Evolutionary conservation across 2,797 vertebrate species (phyloP).

Genomic region (Valencia hispanica): DNA sequence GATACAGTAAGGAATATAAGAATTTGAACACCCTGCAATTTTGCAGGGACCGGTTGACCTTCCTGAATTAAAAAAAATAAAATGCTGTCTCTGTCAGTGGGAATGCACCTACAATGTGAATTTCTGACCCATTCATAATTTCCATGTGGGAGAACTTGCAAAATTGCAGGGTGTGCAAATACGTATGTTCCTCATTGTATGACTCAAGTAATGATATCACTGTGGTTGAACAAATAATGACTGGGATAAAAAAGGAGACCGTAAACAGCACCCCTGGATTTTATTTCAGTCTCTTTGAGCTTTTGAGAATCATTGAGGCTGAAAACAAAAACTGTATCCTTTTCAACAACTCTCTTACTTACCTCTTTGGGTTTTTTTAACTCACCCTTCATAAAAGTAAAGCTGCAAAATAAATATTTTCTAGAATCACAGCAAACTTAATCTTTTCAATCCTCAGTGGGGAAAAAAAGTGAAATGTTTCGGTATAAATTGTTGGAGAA

Average conservation of each 20-base stretch:
- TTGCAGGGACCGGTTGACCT: too few relatives aligned
- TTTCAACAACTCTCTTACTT: neutral
- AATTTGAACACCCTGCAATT: too few relatives aligned
- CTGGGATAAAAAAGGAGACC: neutral
- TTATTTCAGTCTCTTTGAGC: neutral
- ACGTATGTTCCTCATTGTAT: too few relatives aligned
- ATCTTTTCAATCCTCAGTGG: neutral
- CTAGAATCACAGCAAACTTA: neutral
- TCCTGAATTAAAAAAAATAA: too few relatives aligned
- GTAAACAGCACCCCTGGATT: neutral
- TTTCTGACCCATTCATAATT: too few relatives aligned
- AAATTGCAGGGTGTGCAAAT: too few relatives aligned
- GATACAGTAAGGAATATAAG: too few relatives aligned
- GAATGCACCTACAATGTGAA: too few relatives aligned
- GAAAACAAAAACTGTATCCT: neutral
- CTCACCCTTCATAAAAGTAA: neutral
- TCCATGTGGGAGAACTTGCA: too few relatives aligned
- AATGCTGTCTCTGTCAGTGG: too few relatives aligned
- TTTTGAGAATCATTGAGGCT: neutral
- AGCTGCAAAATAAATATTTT: neutral
- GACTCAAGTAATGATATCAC: neutral
- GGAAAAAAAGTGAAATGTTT: neutral
- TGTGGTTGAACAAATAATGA: too few relatives aligned
- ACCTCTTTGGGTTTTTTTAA: neutral
- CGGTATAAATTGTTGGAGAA: neutral